Evolutionary conservation across 2,797 vertebrate genomes (phyloP).

Genomic region (Sebastes vulpes): DNA sequence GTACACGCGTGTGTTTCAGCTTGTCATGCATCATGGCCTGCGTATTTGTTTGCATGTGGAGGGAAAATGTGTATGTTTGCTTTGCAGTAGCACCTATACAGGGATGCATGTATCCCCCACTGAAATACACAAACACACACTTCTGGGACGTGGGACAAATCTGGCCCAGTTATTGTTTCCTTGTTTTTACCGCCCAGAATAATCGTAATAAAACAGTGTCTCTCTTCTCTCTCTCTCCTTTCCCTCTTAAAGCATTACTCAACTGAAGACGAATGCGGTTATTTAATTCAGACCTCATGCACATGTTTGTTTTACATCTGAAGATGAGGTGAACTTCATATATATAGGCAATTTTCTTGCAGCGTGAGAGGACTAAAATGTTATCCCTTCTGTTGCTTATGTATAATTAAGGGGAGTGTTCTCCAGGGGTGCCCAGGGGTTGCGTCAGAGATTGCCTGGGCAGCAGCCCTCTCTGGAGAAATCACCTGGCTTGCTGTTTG

Average conservation of each 20-base stretch:
- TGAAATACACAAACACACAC: constrained; percentile 37
- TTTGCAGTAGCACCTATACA: constrained; percentile 21
- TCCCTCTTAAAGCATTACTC: constrained; percentile 21
- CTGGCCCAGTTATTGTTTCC: constrained; percentile 52
- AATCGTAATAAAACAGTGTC: background rate
- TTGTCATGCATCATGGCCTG: background rate
- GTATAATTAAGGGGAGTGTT: constrained; percentile 79
- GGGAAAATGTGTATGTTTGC: constrained; percentile 11
- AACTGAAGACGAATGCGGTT: constrained; percentile 21
- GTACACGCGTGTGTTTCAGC: constrained; percentile 15
- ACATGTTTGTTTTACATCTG: constrained; percentile 61
- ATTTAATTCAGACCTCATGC: constrained; percentile 35
- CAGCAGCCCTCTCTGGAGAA: constrained; percentile 74
- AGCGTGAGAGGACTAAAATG: constrained; percentile 71
- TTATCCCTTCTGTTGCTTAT: constrained; percentile 77
- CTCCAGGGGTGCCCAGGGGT: constrained; percentile 67
- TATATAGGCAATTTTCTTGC: constrained; percentile 70
- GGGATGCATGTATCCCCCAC: constrained; percentile 15
- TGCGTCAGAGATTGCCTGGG: constrained; percentile 80
- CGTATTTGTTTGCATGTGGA: constrained; percentile 17
- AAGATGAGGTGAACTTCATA: constrained; percentile 55
- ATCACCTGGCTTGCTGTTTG: constrained; percentile 79
- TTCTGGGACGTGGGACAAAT: constrained; percentile 45
- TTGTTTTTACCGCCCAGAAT: constrained; percentile 36
- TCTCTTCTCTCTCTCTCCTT: background rate